These are phyloP conservation scores for Nebria salina DNA, from an alignment of 2,888 invertebrate species.

Conservation along the genomic window DNA sequence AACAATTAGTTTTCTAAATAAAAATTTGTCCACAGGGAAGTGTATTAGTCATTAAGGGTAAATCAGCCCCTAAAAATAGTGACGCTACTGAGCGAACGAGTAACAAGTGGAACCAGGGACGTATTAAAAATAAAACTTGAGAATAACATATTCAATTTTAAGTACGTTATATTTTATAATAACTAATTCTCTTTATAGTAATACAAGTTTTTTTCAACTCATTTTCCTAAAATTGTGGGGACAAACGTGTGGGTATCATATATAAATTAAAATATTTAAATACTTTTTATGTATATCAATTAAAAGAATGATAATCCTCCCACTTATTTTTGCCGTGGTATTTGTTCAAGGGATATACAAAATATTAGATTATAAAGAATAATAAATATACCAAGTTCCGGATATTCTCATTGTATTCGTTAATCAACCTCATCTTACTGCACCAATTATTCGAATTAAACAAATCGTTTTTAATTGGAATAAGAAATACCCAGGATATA, in stretches of 20 bases:
- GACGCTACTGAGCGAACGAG: not conserved
- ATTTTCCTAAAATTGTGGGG: too few relatives aligned
- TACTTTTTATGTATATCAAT: too few relatives aligned
- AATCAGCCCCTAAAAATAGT: not conserved
- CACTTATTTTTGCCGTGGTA: not conserved
- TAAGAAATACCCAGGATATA: not conserved
- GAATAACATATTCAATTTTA: too few relatives aligned
- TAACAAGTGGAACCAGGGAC: not conserved
- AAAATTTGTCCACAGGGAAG: too few relatives aligned
- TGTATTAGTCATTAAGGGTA: too few relatives aligned
- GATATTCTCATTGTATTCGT: slow-evolving; percentile 36
- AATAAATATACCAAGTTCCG: slow-evolving; percentile 8
- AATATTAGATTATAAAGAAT: not conserved
- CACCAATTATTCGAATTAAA: slow-evolving; percentile 30
- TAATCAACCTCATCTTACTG: slow-evolving; percentile 26
- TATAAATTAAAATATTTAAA: too few relatives aligned
- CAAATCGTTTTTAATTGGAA: slow-evolving; percentile 18
- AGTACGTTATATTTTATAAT: too few relatives aligned
- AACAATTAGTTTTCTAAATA: too few relatives aligned
- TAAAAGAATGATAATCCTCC: not conserved
- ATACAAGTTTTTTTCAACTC: too few relatives aligned
- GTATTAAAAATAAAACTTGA: not conserved
- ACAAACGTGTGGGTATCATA: too few relatives aligned
- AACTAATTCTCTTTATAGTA: too few relatives aligned
- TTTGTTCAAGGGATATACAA: not conserved